Evolutionary conservation across 2,797 vertebrate genomes (phyloP).

Genomic region (Gallinago stenura): DNA sequence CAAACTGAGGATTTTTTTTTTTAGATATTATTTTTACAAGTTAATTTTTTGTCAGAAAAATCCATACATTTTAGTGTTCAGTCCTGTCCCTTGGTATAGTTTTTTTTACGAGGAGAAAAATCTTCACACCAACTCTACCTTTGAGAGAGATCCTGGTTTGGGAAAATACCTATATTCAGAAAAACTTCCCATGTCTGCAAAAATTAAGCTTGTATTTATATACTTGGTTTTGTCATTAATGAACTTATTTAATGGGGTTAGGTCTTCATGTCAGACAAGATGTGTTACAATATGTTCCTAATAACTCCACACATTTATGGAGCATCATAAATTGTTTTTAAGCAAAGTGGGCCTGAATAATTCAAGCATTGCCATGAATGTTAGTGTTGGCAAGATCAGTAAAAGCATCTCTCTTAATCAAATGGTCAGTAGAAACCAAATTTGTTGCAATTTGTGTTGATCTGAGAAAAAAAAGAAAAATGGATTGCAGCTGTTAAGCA

Average conservation of each 20-base stretch:
- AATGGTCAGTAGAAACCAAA: background rate
- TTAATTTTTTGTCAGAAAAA: background rate
- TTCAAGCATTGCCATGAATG: background rate
- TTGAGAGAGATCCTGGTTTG: background rate
- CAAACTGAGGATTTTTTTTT: background rate
- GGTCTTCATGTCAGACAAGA: background rate
- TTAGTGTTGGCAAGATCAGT: background rate
- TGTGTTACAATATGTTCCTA: background rate
- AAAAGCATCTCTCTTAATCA: background rate
- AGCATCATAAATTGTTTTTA: constrained; percentile 36
- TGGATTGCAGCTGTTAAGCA: background rate
- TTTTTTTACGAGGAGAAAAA: background rate
- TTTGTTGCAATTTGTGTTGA: constrained; percentile 5
- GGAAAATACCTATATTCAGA: background rate
- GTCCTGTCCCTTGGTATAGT: background rate
- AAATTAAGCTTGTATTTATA: background rate
- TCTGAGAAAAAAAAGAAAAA: constrained; percentile 1
- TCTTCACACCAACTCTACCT: background rate
- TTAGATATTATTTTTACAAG: background rate
- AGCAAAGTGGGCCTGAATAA: constrained; percentile 15
- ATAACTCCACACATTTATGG: background rate
- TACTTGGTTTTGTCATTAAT: background rate
- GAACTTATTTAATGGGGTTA: background rate
- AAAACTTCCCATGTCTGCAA: background rate
- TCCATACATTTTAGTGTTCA: background rate